phyloP scores from a whole-genome alignment of 2,113 vertebrate genomes.

The Cyprinodon tularosa region DNA sequence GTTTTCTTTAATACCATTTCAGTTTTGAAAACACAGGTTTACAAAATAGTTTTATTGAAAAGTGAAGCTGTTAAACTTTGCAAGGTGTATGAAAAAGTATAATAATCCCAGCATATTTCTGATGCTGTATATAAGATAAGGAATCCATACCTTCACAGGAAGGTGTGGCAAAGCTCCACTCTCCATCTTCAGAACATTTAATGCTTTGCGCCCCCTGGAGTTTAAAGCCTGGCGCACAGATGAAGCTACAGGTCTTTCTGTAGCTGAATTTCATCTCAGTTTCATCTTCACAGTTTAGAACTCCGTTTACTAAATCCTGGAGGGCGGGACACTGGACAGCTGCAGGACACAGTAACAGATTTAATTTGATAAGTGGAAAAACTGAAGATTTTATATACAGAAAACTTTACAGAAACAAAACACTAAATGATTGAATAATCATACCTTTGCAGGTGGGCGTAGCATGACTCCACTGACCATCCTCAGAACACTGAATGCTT shows the following conservation, averaged over 20 bases:
- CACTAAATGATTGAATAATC: neutral
- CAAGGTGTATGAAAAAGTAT: neutral
- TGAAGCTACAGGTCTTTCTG: constrained; percentile 79
- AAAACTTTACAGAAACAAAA: neutral
- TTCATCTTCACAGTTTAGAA: constrained; percentile 73
- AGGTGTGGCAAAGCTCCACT: no score
- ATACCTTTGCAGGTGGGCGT: constrained; percentile 64
- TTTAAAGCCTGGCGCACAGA: constrained; percentile 77
- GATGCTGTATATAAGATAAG: neutral
- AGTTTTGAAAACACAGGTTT: neutral
- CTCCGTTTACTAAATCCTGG: constrained; percentile 53
- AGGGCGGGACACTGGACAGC: constrained; percentile 65
- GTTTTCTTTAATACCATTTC: neutral
- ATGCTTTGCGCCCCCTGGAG: constrained; percentile 63
- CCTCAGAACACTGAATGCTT: constrained; percentile 42
- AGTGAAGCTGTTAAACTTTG: neutral
- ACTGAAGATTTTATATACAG: neutral
- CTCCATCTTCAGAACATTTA: no score
- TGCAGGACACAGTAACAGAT: constrained; percentile 34
- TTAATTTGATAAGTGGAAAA: neutral
- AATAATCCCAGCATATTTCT: neutral
- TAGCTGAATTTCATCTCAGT: constrained; percentile 69
- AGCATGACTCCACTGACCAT: constrained; percentile 48
- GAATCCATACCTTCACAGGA: constrained; percentile 49
- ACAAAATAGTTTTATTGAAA: neutral